Evolutionary conservation across 2,797 vertebrate genomes (phyloP), one percentile per base, ranked within the genome.

Genomic region (Hippoglossus hippoglossus): DNA sequence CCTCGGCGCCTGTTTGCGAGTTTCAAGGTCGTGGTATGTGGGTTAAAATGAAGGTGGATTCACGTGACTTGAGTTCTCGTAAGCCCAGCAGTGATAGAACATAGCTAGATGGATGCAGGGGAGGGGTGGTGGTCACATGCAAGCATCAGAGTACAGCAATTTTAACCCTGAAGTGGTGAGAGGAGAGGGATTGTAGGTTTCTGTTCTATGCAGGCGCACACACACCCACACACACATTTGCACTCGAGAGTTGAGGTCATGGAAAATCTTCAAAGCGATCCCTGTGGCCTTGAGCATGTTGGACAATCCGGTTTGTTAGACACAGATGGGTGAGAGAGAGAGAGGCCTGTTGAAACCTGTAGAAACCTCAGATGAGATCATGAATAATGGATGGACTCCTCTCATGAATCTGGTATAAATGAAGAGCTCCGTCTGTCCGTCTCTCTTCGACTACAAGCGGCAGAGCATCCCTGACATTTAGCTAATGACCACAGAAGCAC

Each of bases 221-320:
- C 67, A 82, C 18, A 66, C 44, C 50, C 58, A 60, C 51, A 74
- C 47, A 61, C 54, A 77, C 62, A 79, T 62, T 54, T 58, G 65
- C 34, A 69, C 81, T 75, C 63, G 49, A 69, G 81, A 77, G 87
- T 63, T 86, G 77, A 90, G 80, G 85, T 87, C 87, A 86, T 86
- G 72, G 84, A 82, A 85, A 87, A 86, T 85, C 87, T 89, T 92
- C 91, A 93, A 93, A 93, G 92, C 57, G 9, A 66, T 63, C 68
- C 84, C 64, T 39, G 52, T 76, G 68, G 85, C 87, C 85, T 73
- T 80, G 77, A 87, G 89, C 71, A 62, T 73, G 81, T 79, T 78
- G 80, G 81, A 87, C 91, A 87, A 82, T 84, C 80, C 61, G 19
- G 71, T 87, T 77, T 75, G 78, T 85, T 85, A 71, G 77, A 79